phyloP scores from a whole-genome alignment of 2,888 invertebrate species.

The Hydroisotoma schaefferi region DNA sequence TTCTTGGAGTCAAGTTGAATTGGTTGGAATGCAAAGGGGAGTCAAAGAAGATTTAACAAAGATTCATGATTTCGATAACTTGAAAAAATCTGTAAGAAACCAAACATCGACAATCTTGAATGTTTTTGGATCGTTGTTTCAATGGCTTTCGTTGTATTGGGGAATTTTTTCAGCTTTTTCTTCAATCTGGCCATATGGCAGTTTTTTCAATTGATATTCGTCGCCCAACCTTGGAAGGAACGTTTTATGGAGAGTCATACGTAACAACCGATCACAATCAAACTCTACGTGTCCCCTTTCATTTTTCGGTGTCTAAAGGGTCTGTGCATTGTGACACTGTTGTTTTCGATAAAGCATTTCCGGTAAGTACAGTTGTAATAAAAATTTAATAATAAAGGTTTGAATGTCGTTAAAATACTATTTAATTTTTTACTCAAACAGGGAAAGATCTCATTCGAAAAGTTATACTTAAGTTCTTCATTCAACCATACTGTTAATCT shows the following conservation, averaged over 20 bases:
- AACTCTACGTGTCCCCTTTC: conserved; percentile 65
- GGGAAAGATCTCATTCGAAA: conserved; percentile 73
- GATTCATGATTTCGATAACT: conserved; percentile 46
- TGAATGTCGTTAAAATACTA: not conserved
- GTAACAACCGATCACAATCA: conserved; percentile 69
- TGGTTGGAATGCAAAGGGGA: conserved; percentile 62
- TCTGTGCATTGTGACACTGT: conserved; percentile 66
- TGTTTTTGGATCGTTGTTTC: conserved; percentile 7
- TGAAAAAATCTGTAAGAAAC: conserved; percentile 47
- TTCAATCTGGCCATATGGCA: conserved; percentile 63
- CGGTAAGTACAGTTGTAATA: conserved; percentile 58
- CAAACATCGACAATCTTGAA: not conserved
- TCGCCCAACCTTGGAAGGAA: conserved; percentile 65
- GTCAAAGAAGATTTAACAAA: conserved; percentile 48
- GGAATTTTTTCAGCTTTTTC: conserved; percentile 54
- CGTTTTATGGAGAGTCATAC: conserved; percentile 65
- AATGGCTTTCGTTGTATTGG: conserved; percentile 14
- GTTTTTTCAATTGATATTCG: conserved; percentile 68
- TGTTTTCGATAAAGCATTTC: conserved; percentile 74
- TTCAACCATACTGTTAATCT: conserved; percentile 73
- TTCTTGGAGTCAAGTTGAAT: conserved; percentile 59
- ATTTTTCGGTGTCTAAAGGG: conserved; percentile 71
- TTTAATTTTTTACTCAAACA: conserved; percentile 51
- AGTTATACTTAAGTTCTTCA: conserved; percentile 74
- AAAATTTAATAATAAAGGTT: not conserved